phyloP scores from a whole-genome alignment of 2,888 invertebrate species.

The Agrilus cyanescens region DNA sequence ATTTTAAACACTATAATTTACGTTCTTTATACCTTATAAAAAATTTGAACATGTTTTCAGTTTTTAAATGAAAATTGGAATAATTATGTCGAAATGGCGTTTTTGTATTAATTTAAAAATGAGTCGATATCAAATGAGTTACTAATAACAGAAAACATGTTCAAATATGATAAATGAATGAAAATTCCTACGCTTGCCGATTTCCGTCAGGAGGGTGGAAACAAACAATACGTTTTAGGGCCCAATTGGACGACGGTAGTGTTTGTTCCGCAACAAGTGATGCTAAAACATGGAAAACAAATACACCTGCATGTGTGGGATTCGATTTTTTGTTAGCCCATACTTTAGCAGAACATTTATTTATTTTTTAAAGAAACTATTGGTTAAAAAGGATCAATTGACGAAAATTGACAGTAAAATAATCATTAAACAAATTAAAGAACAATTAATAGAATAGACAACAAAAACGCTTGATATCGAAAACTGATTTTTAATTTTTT shows the following conservation, averaged over 20 bases:
- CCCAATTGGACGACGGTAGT: constrained; percentile 21
- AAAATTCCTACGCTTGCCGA: constrained; percentile 26
- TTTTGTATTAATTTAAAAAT: background rate
- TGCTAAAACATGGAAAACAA: constrained; percentile 35
- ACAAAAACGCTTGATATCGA: too few relatives aligned
- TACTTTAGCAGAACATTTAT: constrained; percentile 11
- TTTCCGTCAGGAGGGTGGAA: constrained; percentile 17
- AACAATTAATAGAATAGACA: too few relatives aligned
- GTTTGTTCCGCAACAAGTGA: constrained; percentile 20
- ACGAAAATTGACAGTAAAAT: too few relatives aligned
- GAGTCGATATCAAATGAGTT: background rate
- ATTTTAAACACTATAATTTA: constrained; percentile 5
- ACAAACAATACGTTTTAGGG: constrained; percentile 18
- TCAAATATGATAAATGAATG: constrained; percentile 19
- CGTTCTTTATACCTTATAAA: constrained; percentile 3
- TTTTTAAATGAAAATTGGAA: background rate
- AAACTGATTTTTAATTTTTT: too few relatives aligned
- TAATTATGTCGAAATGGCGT: background rate
- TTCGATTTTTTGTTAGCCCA: constrained; percentile 20
- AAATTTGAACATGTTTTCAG: constrained; percentile 9
- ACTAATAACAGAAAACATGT: constrained; percentile 17
- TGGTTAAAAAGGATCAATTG: too few relatives aligned
- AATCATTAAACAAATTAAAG: too few relatives aligned
- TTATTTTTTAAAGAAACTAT: background rate
- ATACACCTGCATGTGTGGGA: constrained; percentile 35